Evolutionary conservation across 2,797 vertebrate species (phyloP), one percentile per base, ranked within the genome.

Genomic region (Tamandua tetradactyla): DNA sequence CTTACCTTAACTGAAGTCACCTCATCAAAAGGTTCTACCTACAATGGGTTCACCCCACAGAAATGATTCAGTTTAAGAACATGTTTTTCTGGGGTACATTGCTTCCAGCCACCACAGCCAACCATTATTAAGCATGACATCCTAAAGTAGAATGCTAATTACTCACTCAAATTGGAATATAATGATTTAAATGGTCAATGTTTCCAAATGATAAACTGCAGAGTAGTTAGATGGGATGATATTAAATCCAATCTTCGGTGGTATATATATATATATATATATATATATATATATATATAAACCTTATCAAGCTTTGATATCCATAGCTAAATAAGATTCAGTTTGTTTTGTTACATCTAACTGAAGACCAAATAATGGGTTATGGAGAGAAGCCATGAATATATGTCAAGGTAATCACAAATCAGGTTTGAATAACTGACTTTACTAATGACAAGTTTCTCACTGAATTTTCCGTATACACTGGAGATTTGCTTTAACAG

Each of bases 201-300:
- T 95, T 93, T 90, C 62, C 72, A 96, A 95, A 89, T 87, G 93
- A 49, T 92, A 95, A n/a, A 94, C 47, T 94, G 22, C 40, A 69
- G 15, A 93, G 7, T 83, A 83, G 62, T 83, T 84, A 59, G 40
- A 66, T 64, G 30, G 49, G 35, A 91, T 47, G 62, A 76, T 95
- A 91, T 94, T 42, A 94, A 88, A 57, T 37, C 40, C 85, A 35
- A 74, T 80, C n/a, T 87, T 75, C 20, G 44, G 62, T 85, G n/a
- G 37, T 68, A 52, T 42, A 68, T 89, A 89, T 89, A 79, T 87
- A 94, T n/a, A n/a, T n/a, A n/a, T 87, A 94, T 87, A 94, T n/a
- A n/a, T n/a, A n/a, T 68, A 52, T 42, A 68, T 89, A 89, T 89
- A 79, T 87, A 94, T n/a, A n/a, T n/a, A n/a, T 87, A 94, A 93